Percentiles rank a stretch among this genome's conserved stretches.
Evolutionary conservation across 1,140 invertebrate genomes (phyloP).

Genomic region (Leucophenga varia): DNA sequence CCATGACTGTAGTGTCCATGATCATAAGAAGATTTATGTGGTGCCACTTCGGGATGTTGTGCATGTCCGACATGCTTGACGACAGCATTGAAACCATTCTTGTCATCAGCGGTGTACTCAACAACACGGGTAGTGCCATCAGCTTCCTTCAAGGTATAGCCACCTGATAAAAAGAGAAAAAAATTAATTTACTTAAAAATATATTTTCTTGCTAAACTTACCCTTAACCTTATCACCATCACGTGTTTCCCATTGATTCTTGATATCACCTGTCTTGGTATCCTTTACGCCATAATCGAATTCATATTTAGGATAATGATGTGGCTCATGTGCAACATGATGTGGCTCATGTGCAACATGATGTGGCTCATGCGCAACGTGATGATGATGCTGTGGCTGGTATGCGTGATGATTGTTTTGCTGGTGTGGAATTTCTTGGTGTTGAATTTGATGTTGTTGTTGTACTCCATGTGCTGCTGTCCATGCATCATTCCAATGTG

Average conservation of each 20-base stretch:
- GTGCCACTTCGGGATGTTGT: constrained; percentile 22
- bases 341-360: too few species aligned
- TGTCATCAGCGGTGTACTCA: constrained; percentile 59
- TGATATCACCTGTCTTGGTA: constrained; percentile 60
- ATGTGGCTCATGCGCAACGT: too few species aligned
- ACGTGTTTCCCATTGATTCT: constrained; percentile 60
- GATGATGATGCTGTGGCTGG: too few species aligned
- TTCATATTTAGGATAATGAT: constrained; percentile 58
- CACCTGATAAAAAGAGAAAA: constrained; percentile 38
- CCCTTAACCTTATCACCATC: constrained; percentile 61
- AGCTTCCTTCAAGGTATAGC: constrained; percentile 60
- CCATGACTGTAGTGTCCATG: constrained; percentile 9
- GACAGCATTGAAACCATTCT: constrained; percentile 28
- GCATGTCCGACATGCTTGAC: constrained; percentile 31
- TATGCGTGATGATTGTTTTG: too few species aligned
- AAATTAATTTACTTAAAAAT: too few species aligned
- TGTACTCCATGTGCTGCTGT: too few species aligned
- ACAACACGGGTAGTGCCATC: constrained; percentile 61
- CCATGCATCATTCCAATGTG: too few species aligned
- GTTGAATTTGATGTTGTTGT: too few species aligned
- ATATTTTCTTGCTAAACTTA: constrained; percentile 27
- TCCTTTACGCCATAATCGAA: constrained; percentile 61
- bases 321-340: constrained; percentile 27
- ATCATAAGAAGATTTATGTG: too few species aligned
- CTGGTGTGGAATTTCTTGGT: too few species aligned